Percentiles rank a stretch among this genome's conserved stretches.
Evolutionary conservation across 2,888 invertebrate species (phyloP).

Genomic region (Microplitis manilae): DNA sequence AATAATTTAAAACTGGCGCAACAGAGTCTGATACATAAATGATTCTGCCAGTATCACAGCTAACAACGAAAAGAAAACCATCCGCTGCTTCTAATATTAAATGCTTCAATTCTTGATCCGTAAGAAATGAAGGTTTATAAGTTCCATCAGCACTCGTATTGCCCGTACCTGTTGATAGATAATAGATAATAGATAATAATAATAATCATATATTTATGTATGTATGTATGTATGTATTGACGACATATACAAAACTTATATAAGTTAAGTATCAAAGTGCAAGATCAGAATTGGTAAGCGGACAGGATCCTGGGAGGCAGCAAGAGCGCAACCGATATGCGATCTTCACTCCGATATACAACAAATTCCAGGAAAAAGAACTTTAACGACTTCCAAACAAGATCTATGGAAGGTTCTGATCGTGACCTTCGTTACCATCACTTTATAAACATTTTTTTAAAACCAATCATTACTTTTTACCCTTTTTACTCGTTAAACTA

Average conservation of each 20-base stretch:
- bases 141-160: slow-evolving; percentile 97
- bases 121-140: slow-evolving; percentile 98
- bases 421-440: slow-evolving; percentile 64
- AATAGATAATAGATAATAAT: slow-evolving; percentile 32
- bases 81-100: slow-evolving; percentile 99
- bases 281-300: slow-evolving; percentile 71
- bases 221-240: background rate
- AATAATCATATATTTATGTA: background rate
- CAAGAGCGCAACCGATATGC: slow-evolving; percentile 53
- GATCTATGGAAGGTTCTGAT: slow-evolving; percentile 64
- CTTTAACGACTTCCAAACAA: slow-evolving; percentile 70
- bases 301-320: slow-evolving; percentile 63
- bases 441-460: slow-evolving; percentile 38
- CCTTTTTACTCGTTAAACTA: too few species aligned
- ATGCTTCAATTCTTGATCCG: slow-evolving; percentile 99
- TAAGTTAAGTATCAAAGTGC: slow-evolving; percentile 64
- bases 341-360: slow-evolving; percentile 66
- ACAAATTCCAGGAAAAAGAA: slow-evolving; percentile 69
- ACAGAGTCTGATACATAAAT: slow-evolving; percentile 99
- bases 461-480: background rate
- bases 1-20: slow-evolving; percentile 96
- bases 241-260: slow-evolving; percentile 30
- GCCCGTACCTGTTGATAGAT: slow-evolving; percentile 83
- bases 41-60: slow-evolving; percentile 96
- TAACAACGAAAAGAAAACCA: slow-evolving; percentile 96